phyloP scores from a whole-genome alignment of 2,888 invertebrate genomes.

The Tipula vernalis region DNA sequence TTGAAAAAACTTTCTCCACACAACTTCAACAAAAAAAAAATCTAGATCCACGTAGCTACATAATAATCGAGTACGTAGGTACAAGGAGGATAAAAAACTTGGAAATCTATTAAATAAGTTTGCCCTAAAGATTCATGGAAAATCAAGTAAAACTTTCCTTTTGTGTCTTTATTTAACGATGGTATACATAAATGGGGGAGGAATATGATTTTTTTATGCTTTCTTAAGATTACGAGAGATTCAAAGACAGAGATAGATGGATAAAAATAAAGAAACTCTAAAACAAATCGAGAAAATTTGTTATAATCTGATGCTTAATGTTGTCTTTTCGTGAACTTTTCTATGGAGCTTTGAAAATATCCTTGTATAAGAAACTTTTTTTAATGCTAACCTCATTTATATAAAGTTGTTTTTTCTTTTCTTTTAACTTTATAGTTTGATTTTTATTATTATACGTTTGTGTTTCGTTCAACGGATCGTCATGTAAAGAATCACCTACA shows the following conservation, averaged over 20 bases:
- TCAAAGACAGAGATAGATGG: background rate
- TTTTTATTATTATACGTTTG: background rate
- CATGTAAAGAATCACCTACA: too few relatives aligned
- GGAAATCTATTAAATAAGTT: background rate
- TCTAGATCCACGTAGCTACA: background rate
- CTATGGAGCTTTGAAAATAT: background rate
- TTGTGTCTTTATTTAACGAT: background rate
- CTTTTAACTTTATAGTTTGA: background rate
- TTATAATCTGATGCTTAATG: background rate
- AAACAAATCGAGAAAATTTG: background rate
- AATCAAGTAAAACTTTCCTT: background rate
- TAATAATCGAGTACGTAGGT: background rate
- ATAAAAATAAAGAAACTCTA: background rate
- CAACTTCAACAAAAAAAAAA: background rate
- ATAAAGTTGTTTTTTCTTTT: background rate
- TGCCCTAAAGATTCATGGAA: background rate
- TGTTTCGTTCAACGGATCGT: too few relatives aligned
- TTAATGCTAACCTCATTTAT: background rate
- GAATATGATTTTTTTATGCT: background rate
- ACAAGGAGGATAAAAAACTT: background rate
- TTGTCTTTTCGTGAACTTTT: background rate
- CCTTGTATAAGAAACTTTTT: too few relatives aligned
- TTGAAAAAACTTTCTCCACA: background rate
- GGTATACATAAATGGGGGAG: background rate
- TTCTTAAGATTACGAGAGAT: background rate